phyloP scores from a whole-genome alignment of 2,888 invertebrate species.

The Dryobota labecula region DNA sequence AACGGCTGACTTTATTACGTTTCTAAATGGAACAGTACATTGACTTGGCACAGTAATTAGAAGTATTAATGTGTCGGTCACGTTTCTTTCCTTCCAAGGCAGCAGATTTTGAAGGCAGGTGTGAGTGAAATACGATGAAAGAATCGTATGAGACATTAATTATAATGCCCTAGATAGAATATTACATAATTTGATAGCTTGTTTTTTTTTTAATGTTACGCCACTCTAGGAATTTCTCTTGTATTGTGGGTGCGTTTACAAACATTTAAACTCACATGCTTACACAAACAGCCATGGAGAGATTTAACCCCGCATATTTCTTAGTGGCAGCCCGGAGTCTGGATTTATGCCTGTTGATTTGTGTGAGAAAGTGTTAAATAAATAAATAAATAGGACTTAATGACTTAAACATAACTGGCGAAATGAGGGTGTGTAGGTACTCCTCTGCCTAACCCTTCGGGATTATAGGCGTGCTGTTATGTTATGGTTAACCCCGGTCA shows the following conservation, averaged over 20 bases:
- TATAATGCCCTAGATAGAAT: neutral
- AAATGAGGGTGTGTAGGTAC: neutral
- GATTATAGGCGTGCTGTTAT: no score
- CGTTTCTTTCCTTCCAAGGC: constrained; percentile 47
- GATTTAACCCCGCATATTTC: neutral
- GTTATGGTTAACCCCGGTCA: constrained; percentile 5
- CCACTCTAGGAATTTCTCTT: no score
- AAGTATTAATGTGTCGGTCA: constrained; percentile 54
- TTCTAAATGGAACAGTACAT: constrained; percentile 52
- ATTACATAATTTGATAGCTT: constrained; percentile 9
- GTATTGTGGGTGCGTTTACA: no score
- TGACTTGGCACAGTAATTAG: constrained; percentile 58
- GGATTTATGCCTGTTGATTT: neutral
- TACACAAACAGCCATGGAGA: no score
- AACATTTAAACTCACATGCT: no score
- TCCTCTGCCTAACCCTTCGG: no score
- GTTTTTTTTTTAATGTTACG: no score
- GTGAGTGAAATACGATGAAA: constrained; percentile 1
- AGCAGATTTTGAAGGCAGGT: constrained; percentile 36
- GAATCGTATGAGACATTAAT: neutral
- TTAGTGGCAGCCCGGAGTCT: neutral
- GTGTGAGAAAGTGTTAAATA: no score
- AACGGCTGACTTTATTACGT: constrained; percentile 39
- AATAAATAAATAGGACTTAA: no score
- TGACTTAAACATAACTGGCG: neutral